Percentiles rank a stretch among this genome's conserved stretches.
Conservation (phyloP, 2,888 invertebrate species). For the Tholera decimalis region DNA sequence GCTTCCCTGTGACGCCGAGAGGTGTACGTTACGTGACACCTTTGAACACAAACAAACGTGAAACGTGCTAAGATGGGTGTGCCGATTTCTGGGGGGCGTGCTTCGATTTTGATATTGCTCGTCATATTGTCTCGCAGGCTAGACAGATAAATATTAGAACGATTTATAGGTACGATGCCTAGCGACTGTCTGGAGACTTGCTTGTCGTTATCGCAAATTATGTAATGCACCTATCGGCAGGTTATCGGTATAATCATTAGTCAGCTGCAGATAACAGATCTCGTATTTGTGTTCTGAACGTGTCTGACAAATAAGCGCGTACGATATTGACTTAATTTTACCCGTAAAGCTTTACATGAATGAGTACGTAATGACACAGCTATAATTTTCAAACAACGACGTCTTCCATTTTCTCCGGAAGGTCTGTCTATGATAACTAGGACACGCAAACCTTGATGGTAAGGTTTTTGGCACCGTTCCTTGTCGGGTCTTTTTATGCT, state of each 20-base stretch:
- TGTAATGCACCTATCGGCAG: conserved; percentile 32
- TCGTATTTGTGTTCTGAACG: conserved; percentile 20
- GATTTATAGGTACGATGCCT: conserved; percentile 31
- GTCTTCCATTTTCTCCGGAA: conserved; percentile 31
- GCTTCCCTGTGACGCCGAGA: conserved; percentile 73
- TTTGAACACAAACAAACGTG: conserved; percentile 67
- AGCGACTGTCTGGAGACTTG: conserved; percentile 6
- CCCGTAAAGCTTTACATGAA: conserved; percentile 2
- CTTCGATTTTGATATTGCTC: conserved; percentile 42
- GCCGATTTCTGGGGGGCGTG: conserved; percentile 64
- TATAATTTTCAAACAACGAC: conserved; percentile 24
- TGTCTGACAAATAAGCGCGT: conserved; percentile 10
- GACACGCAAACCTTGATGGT: conserved; percentile 56
- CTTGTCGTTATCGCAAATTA: conserved; percentile 14
- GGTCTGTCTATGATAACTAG: conserved; percentile 48
- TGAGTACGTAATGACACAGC: conserved; percentile 10
- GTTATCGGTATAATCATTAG: conserved; percentile 14
- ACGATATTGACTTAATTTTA: conserved; percentile 18
- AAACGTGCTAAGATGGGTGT: conserved; percentile 72
- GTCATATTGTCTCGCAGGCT: conserved; percentile 49
- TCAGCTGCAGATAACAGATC: conserved; percentile 2
- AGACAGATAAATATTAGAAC: conserved; percentile 46
- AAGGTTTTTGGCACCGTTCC: conserved; percentile 58
- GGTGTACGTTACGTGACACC: conserved; percentile 76
- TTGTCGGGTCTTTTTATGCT: conserved; percentile 52